These are phyloP conservation scores for Struthio camelus DNA, from an alignment of 2,113 vertebrate species.

Conservation along the genomic window DNA sequence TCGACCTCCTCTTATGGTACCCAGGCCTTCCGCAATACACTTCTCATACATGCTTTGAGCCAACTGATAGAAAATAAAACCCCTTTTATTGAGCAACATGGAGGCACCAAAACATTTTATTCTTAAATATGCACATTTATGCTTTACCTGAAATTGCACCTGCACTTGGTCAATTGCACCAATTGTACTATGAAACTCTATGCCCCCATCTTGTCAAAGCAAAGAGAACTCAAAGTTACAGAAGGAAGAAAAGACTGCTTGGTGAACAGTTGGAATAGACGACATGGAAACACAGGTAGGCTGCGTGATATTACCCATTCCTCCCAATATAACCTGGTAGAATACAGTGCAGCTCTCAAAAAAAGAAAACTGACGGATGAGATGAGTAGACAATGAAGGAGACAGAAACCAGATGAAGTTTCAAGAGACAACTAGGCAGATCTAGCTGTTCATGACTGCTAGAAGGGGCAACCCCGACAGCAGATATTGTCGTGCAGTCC, in stretches of 20 bases:
- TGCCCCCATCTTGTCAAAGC: background rate
- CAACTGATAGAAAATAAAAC: background rate
- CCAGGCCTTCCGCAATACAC: background rate
- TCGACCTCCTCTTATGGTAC: background rate
- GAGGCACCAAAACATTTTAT: background rate
- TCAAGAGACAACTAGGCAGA: background rate
- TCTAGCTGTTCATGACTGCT: background rate
- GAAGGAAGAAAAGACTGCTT: background rate
- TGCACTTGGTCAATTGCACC: background rate
- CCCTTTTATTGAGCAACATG: background rate
- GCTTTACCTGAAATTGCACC: background rate
- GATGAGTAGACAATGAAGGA: background rate
- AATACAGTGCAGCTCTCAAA: background rate
- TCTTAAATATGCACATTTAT: background rate
- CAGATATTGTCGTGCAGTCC: background rate
- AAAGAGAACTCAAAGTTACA: background rate
- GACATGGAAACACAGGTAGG: background rate
- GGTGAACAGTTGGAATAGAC: background rate
- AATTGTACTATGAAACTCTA: background rate
- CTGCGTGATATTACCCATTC: background rate
- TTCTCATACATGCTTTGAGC: background rate
- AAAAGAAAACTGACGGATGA: background rate
- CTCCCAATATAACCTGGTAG: background rate
- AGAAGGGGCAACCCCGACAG: background rate
- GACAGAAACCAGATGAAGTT: background rate